These are phyloP conservation scores for Gallinago media DNA, from an alignment of 2,113 vertebrate species.

Conservation along the genomic window DNA sequence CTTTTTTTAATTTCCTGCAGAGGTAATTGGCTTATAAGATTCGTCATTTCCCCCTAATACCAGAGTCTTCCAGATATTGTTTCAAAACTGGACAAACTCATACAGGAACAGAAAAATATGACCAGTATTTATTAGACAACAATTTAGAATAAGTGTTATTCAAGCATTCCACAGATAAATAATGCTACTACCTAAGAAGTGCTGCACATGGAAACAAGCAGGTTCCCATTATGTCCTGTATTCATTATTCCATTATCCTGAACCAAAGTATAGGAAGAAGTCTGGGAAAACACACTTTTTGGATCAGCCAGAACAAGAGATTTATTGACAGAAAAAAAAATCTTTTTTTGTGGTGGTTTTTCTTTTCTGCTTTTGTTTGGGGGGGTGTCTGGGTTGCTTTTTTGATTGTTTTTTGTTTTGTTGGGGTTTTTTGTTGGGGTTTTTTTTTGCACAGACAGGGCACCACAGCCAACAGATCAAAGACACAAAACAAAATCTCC, in stretches of 20 bases:
- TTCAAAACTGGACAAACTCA: background rate
- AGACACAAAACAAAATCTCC: background rate
- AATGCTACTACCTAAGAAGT: background rate
- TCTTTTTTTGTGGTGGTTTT: background rate
- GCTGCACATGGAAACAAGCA: background rate
- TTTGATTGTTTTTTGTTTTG: too few relatives aligned
- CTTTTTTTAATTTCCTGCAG: background rate
- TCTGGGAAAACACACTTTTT: background rate
- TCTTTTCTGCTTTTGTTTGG: background rate
- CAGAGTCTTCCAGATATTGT: background rate
- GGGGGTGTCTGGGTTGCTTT: too few relatives aligned
- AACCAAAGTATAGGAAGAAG: background rate
- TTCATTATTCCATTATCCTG: background rate
- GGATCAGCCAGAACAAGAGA: background rate
- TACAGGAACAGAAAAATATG: background rate
- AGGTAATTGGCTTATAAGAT: background rate
- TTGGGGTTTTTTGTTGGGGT: background rate
- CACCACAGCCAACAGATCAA: background rate
- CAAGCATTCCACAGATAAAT: background rate
- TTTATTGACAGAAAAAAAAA: background rate
- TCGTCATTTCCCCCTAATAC: background rate
- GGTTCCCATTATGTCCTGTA: background rate
- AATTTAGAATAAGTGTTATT: background rate
- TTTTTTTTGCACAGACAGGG: background rate
- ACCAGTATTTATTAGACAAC: background rate